phyloP scores from a whole-genome alignment of 2,113 vertebrate species.

The Lamprotornis superbus region DNA sequence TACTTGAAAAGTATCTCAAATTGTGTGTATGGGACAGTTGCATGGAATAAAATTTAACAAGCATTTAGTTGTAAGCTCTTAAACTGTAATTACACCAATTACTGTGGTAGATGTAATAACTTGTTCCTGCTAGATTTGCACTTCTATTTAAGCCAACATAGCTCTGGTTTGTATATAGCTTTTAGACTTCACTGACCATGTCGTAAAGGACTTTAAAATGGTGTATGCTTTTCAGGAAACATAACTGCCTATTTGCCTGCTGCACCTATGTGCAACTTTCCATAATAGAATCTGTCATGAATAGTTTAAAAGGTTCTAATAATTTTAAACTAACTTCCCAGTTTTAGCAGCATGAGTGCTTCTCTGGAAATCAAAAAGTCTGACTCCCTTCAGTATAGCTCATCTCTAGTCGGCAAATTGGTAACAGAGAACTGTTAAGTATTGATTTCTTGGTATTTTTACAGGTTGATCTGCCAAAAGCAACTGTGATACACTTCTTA shows the following conservation, averaged over 20 bases:
- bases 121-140: not conserved
- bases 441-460: constrained; percentile 18
- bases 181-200: not conserved
- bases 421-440: not conserved
- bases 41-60: not conserved
- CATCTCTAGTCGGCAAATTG: not conserved
- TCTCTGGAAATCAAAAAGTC: not conserved
- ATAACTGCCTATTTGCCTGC: not conserved
- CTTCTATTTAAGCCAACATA: not conserved
- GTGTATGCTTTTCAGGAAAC: not conserved
- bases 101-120: not conserved
- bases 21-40: not conserved
- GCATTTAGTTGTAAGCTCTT: not conserved
- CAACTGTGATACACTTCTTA: constrained; percentile 91
- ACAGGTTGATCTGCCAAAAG: constrained; percentile 94
- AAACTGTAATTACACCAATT: not conserved
- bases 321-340: not conserved
- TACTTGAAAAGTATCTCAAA: not conserved
- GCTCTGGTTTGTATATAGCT: not conserved
- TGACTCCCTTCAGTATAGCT: not conserved
- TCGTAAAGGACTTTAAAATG: not conserved
- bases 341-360: not conserved
- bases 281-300: not conserved
- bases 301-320: not conserved
- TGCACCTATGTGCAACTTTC: not conserved